Percentiles rank a stretch among this genome's conserved stretches.
phyloP scores from a whole-genome alignment of 2,797 vertebrate genomes.

The Sebastiscus albofasciatus region DNA sequence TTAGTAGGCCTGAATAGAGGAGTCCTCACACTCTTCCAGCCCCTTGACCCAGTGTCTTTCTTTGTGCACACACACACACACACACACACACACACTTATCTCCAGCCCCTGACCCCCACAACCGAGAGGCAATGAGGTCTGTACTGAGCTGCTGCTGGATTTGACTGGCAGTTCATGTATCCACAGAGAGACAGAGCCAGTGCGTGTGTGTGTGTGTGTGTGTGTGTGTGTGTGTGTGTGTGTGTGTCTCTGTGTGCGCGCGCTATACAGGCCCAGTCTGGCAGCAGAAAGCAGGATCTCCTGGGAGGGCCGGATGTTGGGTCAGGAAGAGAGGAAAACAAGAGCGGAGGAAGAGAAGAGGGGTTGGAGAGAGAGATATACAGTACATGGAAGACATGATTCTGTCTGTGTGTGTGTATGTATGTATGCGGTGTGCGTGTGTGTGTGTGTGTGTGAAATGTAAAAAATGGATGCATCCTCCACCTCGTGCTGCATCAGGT shows the following conservation, averaged over 20 bases:
- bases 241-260: constrained; percentile 8
- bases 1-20: constrained; percentile 62
- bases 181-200: constrained; percentile 47
- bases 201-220: constrained; percentile 24
- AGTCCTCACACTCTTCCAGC: constrained; percentile 46
- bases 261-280: constrained; percentile 43
- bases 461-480: constrained; percentile 68
- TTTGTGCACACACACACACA: not conserved
- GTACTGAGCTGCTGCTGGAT: constrained; percentile 55
- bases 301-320: constrained; percentile 68
- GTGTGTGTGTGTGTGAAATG: constrained; percentile 29
- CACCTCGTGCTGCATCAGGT: constrained; percentile 57
- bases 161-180: constrained; percentile 69
- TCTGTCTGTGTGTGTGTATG: not conserved
- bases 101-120: constrained; percentile 56
- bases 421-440: constrained; percentile 2
- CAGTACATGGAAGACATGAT: constrained; percentile 48
- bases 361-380: constrained; percentile 40
- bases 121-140: constrained; percentile 51
- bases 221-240: constrained; percentile 29
- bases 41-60: constrained; percentile 58
- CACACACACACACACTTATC: constrained; percentile 29
- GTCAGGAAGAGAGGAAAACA: constrained; percentile 73
- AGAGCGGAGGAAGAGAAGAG: constrained; percentile 54
- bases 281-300: constrained; percentile 68